Conservation (phyloP, 2,888 invertebrate species). For the Synergus laeviventris region DNA sequence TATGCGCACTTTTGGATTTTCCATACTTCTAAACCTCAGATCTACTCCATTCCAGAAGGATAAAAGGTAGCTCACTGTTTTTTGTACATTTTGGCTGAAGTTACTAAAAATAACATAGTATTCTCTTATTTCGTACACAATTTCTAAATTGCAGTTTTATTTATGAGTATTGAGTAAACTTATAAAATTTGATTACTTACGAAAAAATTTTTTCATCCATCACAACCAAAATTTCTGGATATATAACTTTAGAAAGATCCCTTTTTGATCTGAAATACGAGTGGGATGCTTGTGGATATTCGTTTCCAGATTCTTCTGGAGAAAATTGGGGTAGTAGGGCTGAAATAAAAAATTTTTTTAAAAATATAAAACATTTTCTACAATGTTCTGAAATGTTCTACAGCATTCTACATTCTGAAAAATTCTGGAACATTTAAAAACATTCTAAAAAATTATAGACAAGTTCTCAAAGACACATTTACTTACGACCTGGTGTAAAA, state of each 20-base stretch:
- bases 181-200: constrained; percentile 16
- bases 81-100: constrained; percentile 48
- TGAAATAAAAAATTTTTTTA: no score
- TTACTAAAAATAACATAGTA: constrained; percentile 40
- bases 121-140: constrained; percentile 41
- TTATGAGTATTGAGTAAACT: no score
- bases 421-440: no score
- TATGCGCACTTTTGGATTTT: constrained; percentile 64
- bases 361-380: no score
- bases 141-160: background rate
- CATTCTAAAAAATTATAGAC: no score
- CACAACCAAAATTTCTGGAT: constrained; percentile 65
- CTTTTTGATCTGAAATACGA: background rate
- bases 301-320: background rate
- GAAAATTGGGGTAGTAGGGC: background rate
- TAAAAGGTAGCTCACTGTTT: constrained; percentile 61
- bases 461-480: background rate
- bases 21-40: constrained; percentile 64
- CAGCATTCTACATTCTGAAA: no score
- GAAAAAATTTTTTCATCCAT: constrained; percentile 59
- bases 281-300: background rate
- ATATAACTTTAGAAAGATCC: constrained; percentile 53
- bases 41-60: constrained; percentile 71
- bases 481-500: background rate
- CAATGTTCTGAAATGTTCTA: no score